A percentile compares a stretch with the other conserved stretches of the same genome.
Conservation (phyloP, 2,888 invertebrate species). For the Platycnemis pennipes region DNA sequence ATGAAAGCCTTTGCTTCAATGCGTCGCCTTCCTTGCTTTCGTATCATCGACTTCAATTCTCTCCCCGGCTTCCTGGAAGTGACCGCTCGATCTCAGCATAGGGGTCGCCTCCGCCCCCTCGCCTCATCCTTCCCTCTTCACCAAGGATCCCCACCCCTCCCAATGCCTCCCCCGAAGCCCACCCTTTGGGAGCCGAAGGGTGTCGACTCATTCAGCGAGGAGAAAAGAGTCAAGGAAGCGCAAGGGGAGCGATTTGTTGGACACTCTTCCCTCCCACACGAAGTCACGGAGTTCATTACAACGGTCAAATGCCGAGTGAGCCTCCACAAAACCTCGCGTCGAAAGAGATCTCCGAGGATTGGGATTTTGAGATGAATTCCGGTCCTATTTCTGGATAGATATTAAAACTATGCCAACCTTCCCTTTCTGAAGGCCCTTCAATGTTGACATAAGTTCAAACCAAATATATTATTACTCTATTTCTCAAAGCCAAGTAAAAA, state of each 20-base stretch:
- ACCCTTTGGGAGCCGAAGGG: background rate
- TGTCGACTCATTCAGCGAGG: background rate
- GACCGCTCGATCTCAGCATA: slow-evolving; percentile 17
- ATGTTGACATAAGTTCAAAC: too few species aligned
- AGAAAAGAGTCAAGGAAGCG: background rate
- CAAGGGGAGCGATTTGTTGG: background rate
- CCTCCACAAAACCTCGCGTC: background rate
- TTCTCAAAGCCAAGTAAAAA: too few species aligned
- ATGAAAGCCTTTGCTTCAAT: slow-evolving; percentile 20
- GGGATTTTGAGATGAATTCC: background rate
- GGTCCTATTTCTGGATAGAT: background rate
- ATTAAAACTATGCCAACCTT: background rate
- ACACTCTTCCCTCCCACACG: background rate
- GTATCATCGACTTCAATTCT: background rate
- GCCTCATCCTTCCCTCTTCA: slow-evolving; percentile 3
- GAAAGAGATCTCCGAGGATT: background rate
- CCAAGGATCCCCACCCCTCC: background rate
- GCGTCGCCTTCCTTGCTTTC: background rate
- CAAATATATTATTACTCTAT: too few species aligned
- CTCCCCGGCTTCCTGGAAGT: slow-evolving; percentile 52
- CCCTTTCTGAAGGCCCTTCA: too few species aligned
- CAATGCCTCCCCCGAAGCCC: background rate
- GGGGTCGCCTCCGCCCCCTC: background rate
- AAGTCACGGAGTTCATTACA: background rate
- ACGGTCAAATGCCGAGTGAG: background rate